phyloP scores from a whole-genome alignment of 2,888 invertebrate species.

The Tanytarsus gracilentus region DNA sequence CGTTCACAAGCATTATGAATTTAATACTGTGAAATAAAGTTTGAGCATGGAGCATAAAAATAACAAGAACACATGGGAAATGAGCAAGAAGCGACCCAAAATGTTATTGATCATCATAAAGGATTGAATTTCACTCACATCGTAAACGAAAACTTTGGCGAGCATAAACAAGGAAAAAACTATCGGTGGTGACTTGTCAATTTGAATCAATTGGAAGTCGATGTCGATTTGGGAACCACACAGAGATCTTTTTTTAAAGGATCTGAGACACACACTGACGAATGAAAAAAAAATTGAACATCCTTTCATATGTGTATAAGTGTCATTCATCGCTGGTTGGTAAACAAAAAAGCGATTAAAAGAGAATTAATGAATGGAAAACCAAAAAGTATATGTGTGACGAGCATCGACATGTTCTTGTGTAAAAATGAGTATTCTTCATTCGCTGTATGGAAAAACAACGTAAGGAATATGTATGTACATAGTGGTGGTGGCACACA shows the following conservation, averaged over 20 bases:
- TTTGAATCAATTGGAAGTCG: not conserved
- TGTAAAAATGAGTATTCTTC: not conserved
- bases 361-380: constrained; percentile 24
- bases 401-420: not conserved
- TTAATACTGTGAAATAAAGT: constrained; percentile 11
- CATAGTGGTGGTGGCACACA: not conserved
- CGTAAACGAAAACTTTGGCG: too few relatives aligned
- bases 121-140: constrained; percentile 21
- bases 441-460: not conserved
- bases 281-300: too few relatives aligned
- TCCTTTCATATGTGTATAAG: too few relatives aligned
- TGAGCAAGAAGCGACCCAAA: constrained; percentile 7
- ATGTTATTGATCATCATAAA: constrained; percentile 18
- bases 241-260: not conserved
- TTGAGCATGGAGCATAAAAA: not conserved
- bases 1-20: too few relatives aligned
- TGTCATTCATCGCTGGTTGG: not conserved
- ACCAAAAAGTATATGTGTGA: not conserved
- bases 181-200: constrained; percentile 1
- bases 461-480: not conserved
- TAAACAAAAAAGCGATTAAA: not conserved
- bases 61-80: constrained; percentile 25
- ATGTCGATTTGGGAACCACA: too few relatives aligned
- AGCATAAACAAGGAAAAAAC: too few relatives aligned
- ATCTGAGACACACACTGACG: not conserved